Conservation (phyloP, 64 coral and sea anemone species). For the Hydrozoanthus tunicans region DNA sequence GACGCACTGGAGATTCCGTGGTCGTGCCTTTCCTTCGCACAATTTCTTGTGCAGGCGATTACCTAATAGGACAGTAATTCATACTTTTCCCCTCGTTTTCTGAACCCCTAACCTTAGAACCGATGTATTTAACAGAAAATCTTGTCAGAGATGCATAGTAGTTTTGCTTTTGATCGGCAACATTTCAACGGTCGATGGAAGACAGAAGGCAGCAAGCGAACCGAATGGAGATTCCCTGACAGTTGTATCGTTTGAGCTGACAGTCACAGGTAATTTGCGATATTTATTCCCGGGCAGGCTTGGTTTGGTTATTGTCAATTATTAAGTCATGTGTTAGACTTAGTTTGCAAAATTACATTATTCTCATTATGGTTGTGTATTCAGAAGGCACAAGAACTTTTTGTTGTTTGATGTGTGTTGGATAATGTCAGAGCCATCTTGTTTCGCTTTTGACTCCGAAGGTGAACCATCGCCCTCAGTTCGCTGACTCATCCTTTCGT, state of each 20-base stretch:
- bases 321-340: neutral
- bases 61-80: conserved; percentile 21
- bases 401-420: neutral
- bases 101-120: neutral
- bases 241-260: neutral
- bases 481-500: neutral
- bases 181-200: neutral
- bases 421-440: conserved; percentile 33
- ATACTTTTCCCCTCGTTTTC: neutral
- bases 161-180: neutral
- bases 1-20: conserved; percentile 57
- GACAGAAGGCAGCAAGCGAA: neutral
- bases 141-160: neutral
- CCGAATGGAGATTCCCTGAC: conserved; percentile 57
- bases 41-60: neutral
- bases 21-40: neutral
- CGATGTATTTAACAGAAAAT: neutral
- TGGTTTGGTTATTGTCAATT: neutral
- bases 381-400: neutral
- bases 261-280: conserved; percentile 30
- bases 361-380: neutral
- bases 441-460: neutral
- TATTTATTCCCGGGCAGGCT: neutral
- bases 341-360: neutral
- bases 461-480: neutral